phyloP scores from a whole-genome alignment of 1,140 invertebrate genomes.

The Drosophila asahinai region DNA sequence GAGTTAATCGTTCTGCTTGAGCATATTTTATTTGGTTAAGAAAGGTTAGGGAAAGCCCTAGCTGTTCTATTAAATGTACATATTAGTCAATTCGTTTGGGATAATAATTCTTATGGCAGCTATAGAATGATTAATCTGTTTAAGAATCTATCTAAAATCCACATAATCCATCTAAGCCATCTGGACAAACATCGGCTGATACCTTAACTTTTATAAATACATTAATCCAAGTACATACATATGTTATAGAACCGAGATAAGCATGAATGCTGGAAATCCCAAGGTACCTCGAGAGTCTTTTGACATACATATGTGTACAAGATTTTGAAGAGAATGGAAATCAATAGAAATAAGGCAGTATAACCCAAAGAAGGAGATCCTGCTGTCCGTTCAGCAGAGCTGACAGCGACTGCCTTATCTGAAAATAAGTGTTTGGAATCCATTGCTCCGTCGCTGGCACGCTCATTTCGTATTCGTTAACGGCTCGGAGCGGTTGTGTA shows the following conservation, averaged over 20 bases:
- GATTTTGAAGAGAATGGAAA: background rate
- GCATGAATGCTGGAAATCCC: background rate
- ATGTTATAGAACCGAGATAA: background rate
- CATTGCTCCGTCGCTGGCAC: conserved; percentile 26
- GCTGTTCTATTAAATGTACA: too few species aligned
- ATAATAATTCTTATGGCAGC: background rate
- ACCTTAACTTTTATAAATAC: background rate
- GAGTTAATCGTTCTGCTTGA: background rate
- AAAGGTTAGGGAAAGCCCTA: too few species aligned
- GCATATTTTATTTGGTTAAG: background rate
- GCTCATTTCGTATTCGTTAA: conserved; percentile 67
- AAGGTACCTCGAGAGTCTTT: background rate
- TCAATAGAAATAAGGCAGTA: background rate
- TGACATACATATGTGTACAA: background rate
- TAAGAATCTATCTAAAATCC: background rate
- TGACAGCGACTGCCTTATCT: conserved; percentile 30
- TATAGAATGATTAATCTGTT: too few species aligned
- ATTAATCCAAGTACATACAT: background rate
- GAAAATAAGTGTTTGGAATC: conserved; percentile 22
- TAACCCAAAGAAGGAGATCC: conserved; percentile 23
- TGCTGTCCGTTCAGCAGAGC: conserved; percentile 13
- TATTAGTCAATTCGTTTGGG: background rate
- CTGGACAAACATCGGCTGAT: background rate
- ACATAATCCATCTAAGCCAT: background rate
- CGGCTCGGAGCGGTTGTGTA: conserved; percentile 65